Percentiles rank a stretch among this genome's conserved stretches.
These are phyloP conservation scores for Thermophis baileyi DNA, from an alignment of 2,113 vertebrate genomes.

Conservation along the genomic window DNA sequence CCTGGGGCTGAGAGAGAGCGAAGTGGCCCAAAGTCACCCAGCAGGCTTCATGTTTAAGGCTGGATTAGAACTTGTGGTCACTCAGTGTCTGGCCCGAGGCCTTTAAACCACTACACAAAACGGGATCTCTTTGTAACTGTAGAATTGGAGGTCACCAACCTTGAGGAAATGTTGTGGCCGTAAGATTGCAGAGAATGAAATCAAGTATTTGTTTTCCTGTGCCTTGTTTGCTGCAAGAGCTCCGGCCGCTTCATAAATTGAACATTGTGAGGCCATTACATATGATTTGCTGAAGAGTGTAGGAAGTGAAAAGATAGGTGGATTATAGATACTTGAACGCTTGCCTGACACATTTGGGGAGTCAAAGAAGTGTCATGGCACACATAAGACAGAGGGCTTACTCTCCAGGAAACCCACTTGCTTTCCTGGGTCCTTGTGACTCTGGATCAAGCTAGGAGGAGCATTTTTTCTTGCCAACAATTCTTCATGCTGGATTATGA, in stretches of 20 bases:
- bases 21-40: not conserved
- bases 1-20: not conserved
- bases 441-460: not conserved
- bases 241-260: not conserved
- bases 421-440: not conserved
- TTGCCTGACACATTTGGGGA: not conserved
- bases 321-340: not conserved
- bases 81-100: not conserved
- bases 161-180: not conserved
- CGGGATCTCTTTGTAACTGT: not conserved
- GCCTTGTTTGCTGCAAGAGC: not conserved
- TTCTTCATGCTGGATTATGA: not conserved
- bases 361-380: not conserved
- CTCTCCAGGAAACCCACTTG: not conserved
- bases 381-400: not conserved
- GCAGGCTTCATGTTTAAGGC: not conserved
- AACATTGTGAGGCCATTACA: not conserved
- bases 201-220: not conserved
- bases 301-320: not conserved
- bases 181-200: not conserved
- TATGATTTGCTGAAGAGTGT: not conserved
- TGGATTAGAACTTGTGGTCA: not conserved
- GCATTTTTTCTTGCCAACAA: not conserved
- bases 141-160: not conserved
- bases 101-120: not conserved